Evolutionary conservation across 2,113 vertebrate species (phyloP).

Genomic region (Narcine bancroftii): DNA sequence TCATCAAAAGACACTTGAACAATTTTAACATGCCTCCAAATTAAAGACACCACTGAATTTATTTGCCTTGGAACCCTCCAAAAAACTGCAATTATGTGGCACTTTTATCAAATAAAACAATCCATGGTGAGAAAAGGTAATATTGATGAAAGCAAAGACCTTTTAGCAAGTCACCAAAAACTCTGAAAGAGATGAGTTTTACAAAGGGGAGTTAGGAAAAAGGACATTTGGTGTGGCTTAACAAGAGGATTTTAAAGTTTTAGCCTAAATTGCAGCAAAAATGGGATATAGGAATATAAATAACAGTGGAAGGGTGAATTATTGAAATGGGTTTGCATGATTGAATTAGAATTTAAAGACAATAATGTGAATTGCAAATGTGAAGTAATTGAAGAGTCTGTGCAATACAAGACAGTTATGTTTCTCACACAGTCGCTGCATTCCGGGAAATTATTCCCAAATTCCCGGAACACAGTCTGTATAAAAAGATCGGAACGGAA

Average conservation of each 20-base stretch:
- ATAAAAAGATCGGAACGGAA: no score
- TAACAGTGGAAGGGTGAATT: neutral
- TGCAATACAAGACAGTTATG: neutral
- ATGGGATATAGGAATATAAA: neutral
- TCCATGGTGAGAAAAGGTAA: neutral
- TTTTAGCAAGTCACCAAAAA: neutral
- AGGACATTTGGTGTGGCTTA: neutral
- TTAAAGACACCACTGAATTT: neutral
- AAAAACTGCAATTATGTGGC: neutral
- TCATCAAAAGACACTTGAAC: neutral
- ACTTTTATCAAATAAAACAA: neutral
- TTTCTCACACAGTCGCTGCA: no score
- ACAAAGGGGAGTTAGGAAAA: neutral
- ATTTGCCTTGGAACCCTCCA: neutral
- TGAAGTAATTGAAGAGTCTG: neutral
- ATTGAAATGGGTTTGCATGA: neutral
- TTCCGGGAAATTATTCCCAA: no score
- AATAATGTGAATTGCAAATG: neutral
- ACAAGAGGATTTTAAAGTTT: neutral
- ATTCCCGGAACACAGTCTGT: no score
- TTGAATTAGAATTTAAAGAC: neutral
- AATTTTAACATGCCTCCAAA: neutral
- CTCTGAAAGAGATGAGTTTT: neutral
- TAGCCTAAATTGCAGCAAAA: no score
- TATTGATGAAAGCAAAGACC: neutral